Conservation (phyloP, 2,888 invertebrate species). For the Diloba caeruleocephala region DNA sequence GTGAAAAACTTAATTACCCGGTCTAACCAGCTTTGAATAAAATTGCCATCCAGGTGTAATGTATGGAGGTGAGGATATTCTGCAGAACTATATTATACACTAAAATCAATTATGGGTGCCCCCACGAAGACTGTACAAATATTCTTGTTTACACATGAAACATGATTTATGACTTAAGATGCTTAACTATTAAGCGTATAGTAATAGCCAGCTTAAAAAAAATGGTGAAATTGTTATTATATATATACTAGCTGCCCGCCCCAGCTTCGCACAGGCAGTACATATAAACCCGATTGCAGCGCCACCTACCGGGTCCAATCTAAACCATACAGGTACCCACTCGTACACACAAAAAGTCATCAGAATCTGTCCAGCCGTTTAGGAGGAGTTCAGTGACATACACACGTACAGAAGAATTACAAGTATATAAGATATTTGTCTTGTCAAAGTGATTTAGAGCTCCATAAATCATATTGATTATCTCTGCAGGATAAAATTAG, state of each 20-base stretch:
- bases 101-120: too few relatives aligned
- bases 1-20: not conserved
- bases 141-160: constrained; percentile 55
- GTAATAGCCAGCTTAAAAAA: not conserved
- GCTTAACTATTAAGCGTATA: constrained; percentile 5
- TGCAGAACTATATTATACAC: constrained; percentile 8
- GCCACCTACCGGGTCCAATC: too few relatives aligned
- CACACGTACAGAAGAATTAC: too few relatives aligned
- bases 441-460: constrained; percentile 1
- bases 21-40: constrained; percentile 7
- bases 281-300: too few relatives aligned
- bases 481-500: constrained; percentile 6
- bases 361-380: too few relatives aligned
- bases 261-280: too few relatives aligned
- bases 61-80: constrained; percentile 13
- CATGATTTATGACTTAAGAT: constrained; percentile 52
- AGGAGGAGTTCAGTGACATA: too few relatives aligned
- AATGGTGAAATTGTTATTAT: too few relatives aligned
- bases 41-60: constrained; percentile 8
- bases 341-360: too few relatives aligned
- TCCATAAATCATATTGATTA: constrained; percentile 10
- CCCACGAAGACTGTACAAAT: constrained; percentile 24
- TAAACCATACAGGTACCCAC: too few relatives aligned
- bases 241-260: too few relatives aligned
- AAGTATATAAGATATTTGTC: not conserved